These are phyloP conservation scores for Erythrolamprus reginae DNA, from an alignment of 2,113 vertebrate genomes.

Conservation along the genomic window DNA sequence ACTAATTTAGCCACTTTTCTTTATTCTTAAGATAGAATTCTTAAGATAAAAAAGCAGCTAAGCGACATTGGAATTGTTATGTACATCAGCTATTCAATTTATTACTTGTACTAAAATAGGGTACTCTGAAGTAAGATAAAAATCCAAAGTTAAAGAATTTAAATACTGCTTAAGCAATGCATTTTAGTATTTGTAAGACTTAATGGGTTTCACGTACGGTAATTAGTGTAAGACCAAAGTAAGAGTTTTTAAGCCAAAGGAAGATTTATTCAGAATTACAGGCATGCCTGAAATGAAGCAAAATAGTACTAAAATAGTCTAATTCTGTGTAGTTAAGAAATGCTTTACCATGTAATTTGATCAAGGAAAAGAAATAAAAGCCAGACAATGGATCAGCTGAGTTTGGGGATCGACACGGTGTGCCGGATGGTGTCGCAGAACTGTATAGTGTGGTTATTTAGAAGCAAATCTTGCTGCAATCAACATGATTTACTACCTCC, in stretches of 20 bases:
- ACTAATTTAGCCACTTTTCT: neutral
- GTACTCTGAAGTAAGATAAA: neutral
- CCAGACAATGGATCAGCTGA: neutral
- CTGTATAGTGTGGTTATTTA: neutral
- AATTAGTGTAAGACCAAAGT: neutral
- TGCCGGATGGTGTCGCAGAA: neutral
- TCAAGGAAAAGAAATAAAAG: neutral
- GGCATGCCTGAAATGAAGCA: neutral
- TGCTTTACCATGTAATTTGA: neutral
- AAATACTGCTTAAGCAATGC: neutral
- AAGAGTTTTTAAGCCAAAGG: neutral
- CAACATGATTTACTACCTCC: neutral
- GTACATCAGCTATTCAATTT: neutral
- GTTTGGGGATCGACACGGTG: neutral
- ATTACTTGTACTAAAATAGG: neutral
- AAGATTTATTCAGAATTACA: neutral
- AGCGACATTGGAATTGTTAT: neutral
- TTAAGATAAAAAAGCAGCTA: neutral
- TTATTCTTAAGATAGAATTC: neutral
- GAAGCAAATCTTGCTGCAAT: neutral
- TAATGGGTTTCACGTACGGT: neutral
- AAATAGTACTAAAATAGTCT: neutral
- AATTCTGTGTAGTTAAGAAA: neutral
- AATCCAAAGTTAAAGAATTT: neutral
- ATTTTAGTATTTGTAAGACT: neutral